Base-by-base conservation (phyloP, 2,797 vertebrate species). In the Alfaro cultratus region DNA sequence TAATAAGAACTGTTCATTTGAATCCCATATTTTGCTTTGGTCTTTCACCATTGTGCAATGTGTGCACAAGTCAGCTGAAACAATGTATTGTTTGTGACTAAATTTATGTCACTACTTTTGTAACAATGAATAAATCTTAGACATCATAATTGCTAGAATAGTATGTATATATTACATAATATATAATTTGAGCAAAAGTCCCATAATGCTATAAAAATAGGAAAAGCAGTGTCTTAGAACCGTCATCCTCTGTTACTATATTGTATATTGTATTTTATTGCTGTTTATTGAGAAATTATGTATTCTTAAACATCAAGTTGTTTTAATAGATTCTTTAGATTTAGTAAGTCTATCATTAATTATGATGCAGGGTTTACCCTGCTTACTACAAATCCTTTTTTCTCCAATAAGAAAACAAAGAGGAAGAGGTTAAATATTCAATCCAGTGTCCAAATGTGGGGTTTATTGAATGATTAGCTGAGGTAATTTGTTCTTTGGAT, bases 401-500 rank as follows among this genome's bases (percentile, higher is more conserved):
- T 82, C 80, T 86, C 82, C 3, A 55, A 74, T 55, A 81, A 64
- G 81, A 78, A 75, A 83, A 74, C 77, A 77, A 68, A 77, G 78
- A 64, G 68, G 76, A 62, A 83, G 73, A 79, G 82, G 82, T 93
- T 93, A 85, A 90, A 93, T 94, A 92, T 94, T 92, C 86, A 89
- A 89, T 91, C 90, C 88, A 88, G 87, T 85, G 86, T 92, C 87
- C 88, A 89, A 83, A 83, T 90, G 89, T 86, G 86, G 88, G 84
- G 87, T 94, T 93, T 92, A 91, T 89, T 93, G 88, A 93, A 93
- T 91, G 91, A 95, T 95, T 95, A 95, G 90, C 88, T 81, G 83
- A 90, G 91, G 93, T 94, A 93, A 96, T 95, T 95, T 94, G 93
- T 95, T 96, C 94, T 95, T 86, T 88, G 91, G 93, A 94, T 93